These are phyloP conservation scores for Drosophila mimica DNA, from an alignment of 2,888 invertebrate species.

Conservation along the genomic window DNA sequence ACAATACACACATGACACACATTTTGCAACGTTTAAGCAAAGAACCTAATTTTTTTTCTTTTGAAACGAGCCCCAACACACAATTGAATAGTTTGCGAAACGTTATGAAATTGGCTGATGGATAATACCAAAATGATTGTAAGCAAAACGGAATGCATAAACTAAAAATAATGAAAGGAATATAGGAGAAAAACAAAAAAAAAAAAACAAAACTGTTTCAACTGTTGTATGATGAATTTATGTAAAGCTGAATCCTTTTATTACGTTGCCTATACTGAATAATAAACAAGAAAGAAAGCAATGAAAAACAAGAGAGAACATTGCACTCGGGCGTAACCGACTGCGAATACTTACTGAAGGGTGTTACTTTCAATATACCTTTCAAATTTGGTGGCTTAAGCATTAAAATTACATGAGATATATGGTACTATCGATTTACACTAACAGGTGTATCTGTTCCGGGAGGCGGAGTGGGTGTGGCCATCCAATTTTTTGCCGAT, in stretches of 20 bases:
- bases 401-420: too few relatives aligned
- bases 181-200: slow-evolving; percentile 9
- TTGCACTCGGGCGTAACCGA: too few relatives aligned
- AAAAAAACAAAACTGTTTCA: slow-evolving; percentile 47
- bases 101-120: slow-evolving; percentile 16
- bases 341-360: too few relatives aligned
- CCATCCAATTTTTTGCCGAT: too few relatives aligned
- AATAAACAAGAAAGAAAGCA: slow-evolving; percentile 40
- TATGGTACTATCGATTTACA: too few relatives aligned
- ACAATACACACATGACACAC: slow-evolving; percentile 36
- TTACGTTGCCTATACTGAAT: slow-evolving; percentile 52
- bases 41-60: neutral
- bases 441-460: too few relatives aligned
- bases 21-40: slow-evolving; percentile 22
- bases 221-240: slow-evolving; percentile 75
- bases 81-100: slow-evolving; percentile 12
- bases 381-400: too few relatives aligned
- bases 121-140: slow-evolving; percentile 47
- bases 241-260: slow-evolving; percentile 51
- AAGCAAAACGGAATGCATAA: slow-evolving; percentile 12
- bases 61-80: slow-evolving; percentile 18
- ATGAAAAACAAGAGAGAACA: slow-evolving; percentile 15
- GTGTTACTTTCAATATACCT: too few relatives aligned
- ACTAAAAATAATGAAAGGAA: slow-evolving; percentile 1
- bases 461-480: too few relatives aligned